Base-by-base conservation (phyloP, 1,140 invertebrate species). In the Arctopsyche grandis region DNA sequence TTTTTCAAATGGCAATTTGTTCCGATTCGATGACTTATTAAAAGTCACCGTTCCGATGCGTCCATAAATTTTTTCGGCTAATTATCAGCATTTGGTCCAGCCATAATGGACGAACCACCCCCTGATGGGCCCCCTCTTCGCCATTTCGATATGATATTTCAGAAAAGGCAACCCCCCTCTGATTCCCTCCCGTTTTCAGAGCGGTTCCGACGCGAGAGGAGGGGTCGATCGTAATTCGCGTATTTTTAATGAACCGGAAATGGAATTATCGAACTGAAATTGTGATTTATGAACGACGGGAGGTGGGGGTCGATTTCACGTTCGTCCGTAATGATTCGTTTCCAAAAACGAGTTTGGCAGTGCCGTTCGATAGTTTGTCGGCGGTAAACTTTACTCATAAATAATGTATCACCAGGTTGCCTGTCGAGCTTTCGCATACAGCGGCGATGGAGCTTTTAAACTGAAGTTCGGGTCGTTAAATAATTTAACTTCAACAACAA, bases 231-330 rank as follows among this genome's bases (percentile, higher is more conserved):
- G 14, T 70, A 44, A 66, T 29, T 73, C 78, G 56, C 78, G 43
- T 74, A 79, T 79, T 79, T 78, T 80, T 80, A 77, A 80, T 80
- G 75, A 14, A 44, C 69, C 69, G 63, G 38, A 38, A 75, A 69
- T 58, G 56, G 58, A 77, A 80, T 77, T 80, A 80, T 80, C 66
- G 77, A 80, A 48, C 69, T 74, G 19, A 69, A 69, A 60, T 60
- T 73, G 48, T 81, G 80, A 81, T 81, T 81, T 78, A 81, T 81
- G 22, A 46, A 26, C 16, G 56, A 9, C 10, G 29, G 29, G 29
- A 7, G 29, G 29, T 1, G 7, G 29, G 29, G 29, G 29, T 4
- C 29, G 29, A 38, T 38, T 38, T 38, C 29, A 38, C 29, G 29
- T 38, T 38, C n/a, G 5, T 19, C 24, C 63, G 43, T 22, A 71